These are phyloP conservation scores for Pristiophorus japonicus DNA, from an alignment of 2,113 vertebrate species.

Conservation along the genomic window DNA sequence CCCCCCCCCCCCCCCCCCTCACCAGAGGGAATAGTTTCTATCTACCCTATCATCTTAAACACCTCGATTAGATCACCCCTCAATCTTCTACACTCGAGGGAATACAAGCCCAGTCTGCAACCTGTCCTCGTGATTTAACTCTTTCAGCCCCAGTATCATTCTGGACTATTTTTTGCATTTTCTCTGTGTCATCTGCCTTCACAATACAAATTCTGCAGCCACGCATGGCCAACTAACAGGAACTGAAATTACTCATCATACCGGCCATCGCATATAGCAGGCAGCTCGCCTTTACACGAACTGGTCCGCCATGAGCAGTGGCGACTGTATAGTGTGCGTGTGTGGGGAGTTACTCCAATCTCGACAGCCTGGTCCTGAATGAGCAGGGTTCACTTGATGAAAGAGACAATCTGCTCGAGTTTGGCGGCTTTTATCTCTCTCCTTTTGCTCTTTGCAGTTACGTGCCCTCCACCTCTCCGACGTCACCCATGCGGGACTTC, in stretches of 20 bases:
- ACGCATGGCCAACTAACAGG: background rate
- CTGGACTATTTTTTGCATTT: background rate
- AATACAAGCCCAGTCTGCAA: no score
- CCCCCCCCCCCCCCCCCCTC: no score
- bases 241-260: background rate
- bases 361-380: background rate
- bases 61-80: background rate
- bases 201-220: background rate
- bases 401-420: background rate
- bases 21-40: background rate
- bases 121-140: no score
- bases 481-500: constrained; percentile 75
- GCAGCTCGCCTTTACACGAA: background rate
- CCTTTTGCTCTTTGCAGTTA: constrained; percentile 43
- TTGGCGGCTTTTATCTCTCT: background rate
- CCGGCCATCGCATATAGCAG: background rate
- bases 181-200: background rate
- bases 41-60: no score
- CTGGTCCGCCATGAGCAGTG: background rate
- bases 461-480: constrained; percentile 47
- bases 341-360: background rate
- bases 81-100: background rate
- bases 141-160: background rate
- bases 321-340: background rate
- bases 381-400: background rate